phyloP scores from a whole-genome alignment of 2,113 vertebrate species.

The Scortum barcoo region DNA sequence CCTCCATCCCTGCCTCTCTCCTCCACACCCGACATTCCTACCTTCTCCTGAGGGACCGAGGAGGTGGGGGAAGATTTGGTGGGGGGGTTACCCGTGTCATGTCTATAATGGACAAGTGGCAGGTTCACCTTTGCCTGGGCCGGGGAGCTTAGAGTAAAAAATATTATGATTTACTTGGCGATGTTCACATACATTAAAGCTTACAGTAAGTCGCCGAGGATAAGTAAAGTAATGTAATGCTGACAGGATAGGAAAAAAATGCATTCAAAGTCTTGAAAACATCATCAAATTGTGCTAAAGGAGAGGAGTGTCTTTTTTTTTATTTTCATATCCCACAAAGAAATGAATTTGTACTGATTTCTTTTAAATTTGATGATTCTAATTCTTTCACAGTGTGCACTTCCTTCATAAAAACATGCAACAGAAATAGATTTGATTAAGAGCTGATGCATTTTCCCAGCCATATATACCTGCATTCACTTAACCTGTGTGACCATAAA shows the following conservation, averaged over 20 bases:
- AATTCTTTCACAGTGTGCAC: not conserved
- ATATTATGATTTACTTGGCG: constrained; percentile 68
- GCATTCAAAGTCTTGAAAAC: constrained; percentile 6
- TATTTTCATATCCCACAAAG: constrained; percentile 3
- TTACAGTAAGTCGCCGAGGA: constrained; percentile 64
- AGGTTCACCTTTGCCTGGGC: constrained; percentile 73
- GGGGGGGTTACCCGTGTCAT: constrained; percentile 69
- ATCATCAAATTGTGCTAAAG: not conserved
- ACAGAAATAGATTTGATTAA: constrained; percentile 40
- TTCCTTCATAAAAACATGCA: constrained; percentile 24
- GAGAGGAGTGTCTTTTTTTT: not conserved
- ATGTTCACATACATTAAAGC: constrained; percentile 71
- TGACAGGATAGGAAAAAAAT: constrained; percentile 29
- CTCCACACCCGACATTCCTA: constrained; percentile 63
- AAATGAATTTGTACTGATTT: not conserved
- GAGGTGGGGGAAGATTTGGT: too few relatives aligned
- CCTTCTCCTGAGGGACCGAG: constrained; percentile 62
- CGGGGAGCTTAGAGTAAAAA: constrained; percentile 65
- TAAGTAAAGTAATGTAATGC: constrained; percentile 44
- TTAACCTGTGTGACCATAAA: constrained; percentile 74
- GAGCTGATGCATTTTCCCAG: constrained; percentile 53
- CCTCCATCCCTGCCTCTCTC: not conserved
- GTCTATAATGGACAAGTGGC: constrained; percentile 73
- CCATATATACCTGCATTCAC: constrained; percentile 58
- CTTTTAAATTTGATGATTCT: not conserved